These are phyloP conservation scores for Lamellibrachia columna DNA, from an alignment of 2,888 invertebrate genomes.

Conservation along the genomic window DNA sequence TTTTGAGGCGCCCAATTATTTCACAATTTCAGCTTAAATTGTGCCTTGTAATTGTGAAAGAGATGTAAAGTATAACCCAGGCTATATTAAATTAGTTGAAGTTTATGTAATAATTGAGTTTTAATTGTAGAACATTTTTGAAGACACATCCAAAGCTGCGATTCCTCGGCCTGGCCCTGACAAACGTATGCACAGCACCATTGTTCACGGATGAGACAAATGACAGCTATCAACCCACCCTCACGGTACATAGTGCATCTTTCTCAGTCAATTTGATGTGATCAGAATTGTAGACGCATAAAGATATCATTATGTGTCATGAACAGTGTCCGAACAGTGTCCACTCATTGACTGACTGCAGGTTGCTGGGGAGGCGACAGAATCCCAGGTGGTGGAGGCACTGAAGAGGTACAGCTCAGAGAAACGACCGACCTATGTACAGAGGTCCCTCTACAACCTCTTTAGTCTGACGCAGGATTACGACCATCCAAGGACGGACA, in stretches of 20 bases:
- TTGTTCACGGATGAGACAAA: conserved; percentile 68
- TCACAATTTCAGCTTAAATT: neutral
- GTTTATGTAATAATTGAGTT: neutral
- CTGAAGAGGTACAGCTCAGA: conserved; percentile 70
- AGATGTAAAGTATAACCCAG: neutral
- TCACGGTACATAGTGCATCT: conserved; percentile 14
- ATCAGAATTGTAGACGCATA: no score
- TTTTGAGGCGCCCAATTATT: neutral
- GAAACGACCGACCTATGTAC: conserved; percentile 72
- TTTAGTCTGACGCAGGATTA: conserved; percentile 66
- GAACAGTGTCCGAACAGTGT: no score
- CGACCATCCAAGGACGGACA: conserved; percentile 72
- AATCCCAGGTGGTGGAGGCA: conserved; percentile 72
- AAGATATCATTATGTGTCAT: neutral
- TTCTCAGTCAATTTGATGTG: no score
- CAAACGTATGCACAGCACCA: conserved; percentile 70
- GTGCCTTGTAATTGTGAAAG: neutral
- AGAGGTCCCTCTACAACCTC: conserved; percentile 75
- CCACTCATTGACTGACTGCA: conserved; percentile 35
- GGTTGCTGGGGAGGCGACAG: conserved; percentile 71
- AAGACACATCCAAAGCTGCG: conserved; percentile 66
- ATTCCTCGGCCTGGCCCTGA: conserved; percentile 72
- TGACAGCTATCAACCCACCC: conserved; percentile 42
- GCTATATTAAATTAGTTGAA: neutral
- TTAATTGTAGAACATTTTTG: conserved; percentile 58